Evolutionary conservation across 2,113 vertebrate genomes (phyloP).

Genomic region (Sinocyclocheilus anophthalmus): DNA sequence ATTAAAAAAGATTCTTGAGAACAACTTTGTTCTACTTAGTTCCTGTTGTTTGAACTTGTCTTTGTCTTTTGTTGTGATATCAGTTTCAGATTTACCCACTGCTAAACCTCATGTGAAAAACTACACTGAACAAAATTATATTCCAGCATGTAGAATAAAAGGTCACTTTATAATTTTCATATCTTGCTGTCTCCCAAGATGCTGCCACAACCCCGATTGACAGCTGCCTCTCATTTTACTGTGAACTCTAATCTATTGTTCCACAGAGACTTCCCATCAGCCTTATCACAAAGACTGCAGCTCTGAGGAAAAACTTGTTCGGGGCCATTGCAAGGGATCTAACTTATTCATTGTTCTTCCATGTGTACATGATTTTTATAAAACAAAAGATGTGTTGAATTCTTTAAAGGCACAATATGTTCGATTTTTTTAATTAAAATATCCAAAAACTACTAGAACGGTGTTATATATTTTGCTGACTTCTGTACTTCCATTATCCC

Average conservation of each 20-base stretch:
- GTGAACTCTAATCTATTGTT: conserved; percentile 34
- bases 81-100: too few species aligned
- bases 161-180: neutral
- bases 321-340: conserved; percentile 11
- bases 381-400: too few species aligned
- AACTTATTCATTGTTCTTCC: neutral
- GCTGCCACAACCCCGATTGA: conserved; percentile 34
- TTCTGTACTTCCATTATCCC: too few species aligned
- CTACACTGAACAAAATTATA: too few species aligned
- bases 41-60: too few species aligned
- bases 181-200: neutral
- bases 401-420: too few species aligned
- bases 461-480: too few species aligned
- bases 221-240: conserved; percentile 49
- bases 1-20: too few species aligned
- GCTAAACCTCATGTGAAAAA: neutral
- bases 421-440: too few species aligned
- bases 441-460: too few species aligned
- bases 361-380: too few species aligned
- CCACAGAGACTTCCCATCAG: conserved; percentile 5
- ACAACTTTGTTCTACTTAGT: too few species aligned
- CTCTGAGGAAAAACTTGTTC: conserved; percentile 22
- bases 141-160: neutral
- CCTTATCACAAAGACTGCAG: conserved; percentile 47
- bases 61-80: neutral